These are phyloP conservation scores for Penaeus monodon DNA, from an alignment of 2,888 invertebrate species.

Conservation along the genomic window DNA sequence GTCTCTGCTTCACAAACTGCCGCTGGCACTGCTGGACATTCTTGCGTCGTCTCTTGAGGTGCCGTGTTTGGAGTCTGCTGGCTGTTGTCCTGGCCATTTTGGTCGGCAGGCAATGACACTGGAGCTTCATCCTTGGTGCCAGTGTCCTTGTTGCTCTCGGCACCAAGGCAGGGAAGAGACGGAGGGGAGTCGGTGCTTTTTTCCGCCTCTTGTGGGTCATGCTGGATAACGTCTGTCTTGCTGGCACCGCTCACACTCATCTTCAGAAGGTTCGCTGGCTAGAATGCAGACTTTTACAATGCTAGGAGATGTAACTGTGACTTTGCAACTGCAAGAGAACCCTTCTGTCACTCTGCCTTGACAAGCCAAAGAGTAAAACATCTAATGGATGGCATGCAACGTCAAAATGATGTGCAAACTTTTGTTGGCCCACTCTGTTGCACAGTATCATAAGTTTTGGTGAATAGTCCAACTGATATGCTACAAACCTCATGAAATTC, in stretches of 20 bases:
- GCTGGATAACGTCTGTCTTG: slow-evolving; percentile 13
- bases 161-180: slow-evolving; percentile 9
- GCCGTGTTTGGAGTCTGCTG: too few relatives aligned
- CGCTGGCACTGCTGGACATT: too few relatives aligned
- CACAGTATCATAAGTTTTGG: too few relatives aligned
- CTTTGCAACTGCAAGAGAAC: slow-evolving; percentile 6
- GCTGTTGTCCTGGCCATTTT: too few relatives aligned
- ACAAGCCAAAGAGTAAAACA: too few relatives aligned
- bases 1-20: too few relatives aligned
- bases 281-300: slow-evolving; percentile 21
- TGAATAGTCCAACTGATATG: not conserved
- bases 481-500: slow-evolving; percentile 11
- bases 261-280: slow-evolving; percentile 33
- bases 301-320: slow-evolving; percentile 43
- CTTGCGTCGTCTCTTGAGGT: too few relatives aligned
- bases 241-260: slow-evolving; percentile 45
- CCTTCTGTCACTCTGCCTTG: not conserved
- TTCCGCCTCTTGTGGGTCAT: slow-evolving; percentile 15
- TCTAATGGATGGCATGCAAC: too few relatives aligned
- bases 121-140: not conserved
- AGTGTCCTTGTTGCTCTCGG: not conserved
- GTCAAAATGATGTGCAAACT: too few relatives aligned
- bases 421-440: too few relatives aligned
- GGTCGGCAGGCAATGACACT: too few relatives aligned
- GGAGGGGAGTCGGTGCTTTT: not conserved